Conservation (phyloP, 2,113 vertebrate genomes). For the Menura novaehollandiae region DNA sequence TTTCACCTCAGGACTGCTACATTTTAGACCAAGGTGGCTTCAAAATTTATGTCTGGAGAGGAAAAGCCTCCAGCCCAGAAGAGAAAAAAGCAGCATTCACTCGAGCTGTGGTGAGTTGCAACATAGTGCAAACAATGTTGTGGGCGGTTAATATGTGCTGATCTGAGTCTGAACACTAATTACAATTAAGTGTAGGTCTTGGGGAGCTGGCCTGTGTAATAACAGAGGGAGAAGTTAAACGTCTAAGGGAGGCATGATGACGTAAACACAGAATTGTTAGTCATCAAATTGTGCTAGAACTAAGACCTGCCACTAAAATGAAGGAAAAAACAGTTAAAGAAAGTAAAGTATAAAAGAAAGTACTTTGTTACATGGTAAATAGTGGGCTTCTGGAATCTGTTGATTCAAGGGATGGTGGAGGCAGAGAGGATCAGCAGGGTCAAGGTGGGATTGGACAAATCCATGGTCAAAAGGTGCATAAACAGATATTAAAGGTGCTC, state of each 20-base stretch:
- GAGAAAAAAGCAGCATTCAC: slow-evolving; percentile 82
- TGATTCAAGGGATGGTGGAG: not conserved
- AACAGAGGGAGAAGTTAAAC: not conserved
- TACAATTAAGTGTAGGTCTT: not conserved
- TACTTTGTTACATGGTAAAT: not conserved
- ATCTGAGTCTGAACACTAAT: not conserved
- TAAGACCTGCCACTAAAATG: not conserved
- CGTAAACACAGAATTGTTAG: not conserved
- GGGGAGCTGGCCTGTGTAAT: not conserved
- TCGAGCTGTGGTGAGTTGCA: slow-evolving; percentile 80
- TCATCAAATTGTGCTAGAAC: not conserved
- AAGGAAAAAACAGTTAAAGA: not conserved
- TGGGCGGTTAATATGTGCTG: not conserved
- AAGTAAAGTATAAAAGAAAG: not conserved
- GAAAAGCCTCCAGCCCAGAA: slow-evolving; percentile 77
- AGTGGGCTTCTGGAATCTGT: not conserved
- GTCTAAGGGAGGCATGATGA: not conserved
- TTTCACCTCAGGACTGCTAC: slow-evolving; percentile 81
- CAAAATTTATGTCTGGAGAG: slow-evolving; percentile 88
- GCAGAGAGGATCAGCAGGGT: not conserved
- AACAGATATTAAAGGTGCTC: not conserved
- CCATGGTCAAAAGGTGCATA: not conserved
- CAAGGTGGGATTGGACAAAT: not conserved
- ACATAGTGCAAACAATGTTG: not conserved
- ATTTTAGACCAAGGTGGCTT: slow-evolving; percentile 84